phyloP scores from a whole-genome alignment of 1,140 invertebrate genomes.

The Cherax quadricarinatus region DNA sequence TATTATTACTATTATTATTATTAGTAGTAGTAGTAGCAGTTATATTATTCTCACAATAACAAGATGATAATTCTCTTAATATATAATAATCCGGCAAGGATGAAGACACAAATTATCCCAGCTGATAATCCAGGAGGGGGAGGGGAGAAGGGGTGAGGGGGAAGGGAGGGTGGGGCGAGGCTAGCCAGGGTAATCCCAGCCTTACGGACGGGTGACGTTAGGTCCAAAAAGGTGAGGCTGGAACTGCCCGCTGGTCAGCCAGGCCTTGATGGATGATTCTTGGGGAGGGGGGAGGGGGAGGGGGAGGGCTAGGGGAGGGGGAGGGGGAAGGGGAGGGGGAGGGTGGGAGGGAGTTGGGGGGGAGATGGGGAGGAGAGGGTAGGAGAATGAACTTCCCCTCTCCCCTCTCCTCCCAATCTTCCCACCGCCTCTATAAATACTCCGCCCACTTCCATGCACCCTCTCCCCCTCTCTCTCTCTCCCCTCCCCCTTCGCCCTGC shows the following conservation, averaged over 20 bases:
- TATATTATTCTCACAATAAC: no score
- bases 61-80: no score
- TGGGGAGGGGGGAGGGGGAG: not conserved
- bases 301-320: not conserved
- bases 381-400: not conserved
- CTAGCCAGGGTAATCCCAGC: not conserved
- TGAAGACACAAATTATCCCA: not conserved
- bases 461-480: no score
- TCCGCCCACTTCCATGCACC: no score
- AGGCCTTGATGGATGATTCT: not conserved
- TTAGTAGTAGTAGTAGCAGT: no score
- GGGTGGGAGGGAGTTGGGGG: not conserved
- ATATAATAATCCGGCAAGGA: no score
- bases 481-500: no score
- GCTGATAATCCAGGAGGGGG: not conserved
- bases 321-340: not conserved
- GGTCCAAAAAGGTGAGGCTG: not conserved
- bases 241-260: not conserved
- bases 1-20: no score
- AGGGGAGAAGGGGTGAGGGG: not conserved
- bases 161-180: not conserved
- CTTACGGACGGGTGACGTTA: no score
- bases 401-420: no score
- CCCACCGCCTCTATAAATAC: no score
- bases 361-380: not conserved